These are phyloP conservation scores for Leptopilina clavipes DNA, from an alignment of 1,140 invertebrate genomes.

Conservation along the genomic window DNA sequence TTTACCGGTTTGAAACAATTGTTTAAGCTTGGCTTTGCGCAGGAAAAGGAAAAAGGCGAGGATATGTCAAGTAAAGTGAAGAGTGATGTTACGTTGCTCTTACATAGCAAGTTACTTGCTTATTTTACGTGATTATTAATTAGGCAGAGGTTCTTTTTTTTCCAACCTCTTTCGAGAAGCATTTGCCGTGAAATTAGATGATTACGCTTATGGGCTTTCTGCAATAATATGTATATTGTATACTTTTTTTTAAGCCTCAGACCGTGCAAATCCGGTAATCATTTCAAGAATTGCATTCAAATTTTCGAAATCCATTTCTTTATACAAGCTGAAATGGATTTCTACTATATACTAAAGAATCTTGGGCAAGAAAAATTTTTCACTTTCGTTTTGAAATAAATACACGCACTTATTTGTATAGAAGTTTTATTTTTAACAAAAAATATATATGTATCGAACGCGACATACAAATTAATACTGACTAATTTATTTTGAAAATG, in stretches of 20 bases:
- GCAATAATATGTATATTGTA: background rate
- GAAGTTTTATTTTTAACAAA: no score
- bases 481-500: no score
- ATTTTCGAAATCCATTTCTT: slow-evolving; percentile 23
- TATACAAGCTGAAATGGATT: no score
- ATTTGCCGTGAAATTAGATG: slow-evolving; percentile 24
- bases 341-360: background rate
- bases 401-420: no score
- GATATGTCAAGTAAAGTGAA: slow-evolving; percentile 33
- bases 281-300: slow-evolving; percentile 1
- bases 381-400: no score
- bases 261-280: slow-evolving; percentile 23
- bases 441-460: no score
- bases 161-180: slow-evolving; percentile 10
- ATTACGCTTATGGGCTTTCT: slow-evolving; percentile 4
- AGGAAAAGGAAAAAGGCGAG: slow-evolving; percentile 32
- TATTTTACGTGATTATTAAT: slow-evolving; percentile 30
- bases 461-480: no score
- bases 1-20: background rate
- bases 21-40: background rate
- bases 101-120: slow-evolving; percentile 24
- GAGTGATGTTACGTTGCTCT: slow-evolving; percentile 18
- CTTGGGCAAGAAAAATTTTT: background rate
- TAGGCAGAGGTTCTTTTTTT: slow-evolving; percentile 28
- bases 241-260: background rate